Percentiles rank a stretch among this genome's conserved stretches.
Evolutionary conservation across 53 echinoderm and acorn worm species (phyloP).

Genomic region (Patiria pectinifera): DNA sequence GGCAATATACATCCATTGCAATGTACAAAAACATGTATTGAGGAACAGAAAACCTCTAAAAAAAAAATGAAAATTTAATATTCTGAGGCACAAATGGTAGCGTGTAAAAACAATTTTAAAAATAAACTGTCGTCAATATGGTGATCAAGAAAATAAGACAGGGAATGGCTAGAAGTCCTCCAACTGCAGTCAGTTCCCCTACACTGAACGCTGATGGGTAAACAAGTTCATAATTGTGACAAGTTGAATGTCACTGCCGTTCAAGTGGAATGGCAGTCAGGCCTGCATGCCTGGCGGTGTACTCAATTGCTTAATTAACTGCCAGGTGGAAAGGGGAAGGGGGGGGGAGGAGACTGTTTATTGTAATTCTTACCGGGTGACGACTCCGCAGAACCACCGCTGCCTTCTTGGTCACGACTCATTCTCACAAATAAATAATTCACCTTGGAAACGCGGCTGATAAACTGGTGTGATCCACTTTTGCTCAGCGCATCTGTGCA

Average conservation of each 20-base stretch:
- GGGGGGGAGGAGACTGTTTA: not conserved
- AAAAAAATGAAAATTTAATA: no score
- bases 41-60: no score
- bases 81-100: no score
- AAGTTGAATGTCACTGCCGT: not conserved
- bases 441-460: not conserved
- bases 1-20: no score
- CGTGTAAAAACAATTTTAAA: no score
- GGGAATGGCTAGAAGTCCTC: no score
- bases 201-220: no score
- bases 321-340: not conserved
- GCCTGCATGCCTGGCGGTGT: not conserved
- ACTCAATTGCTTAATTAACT: not conserved
- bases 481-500: not conserved
- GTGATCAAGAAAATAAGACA: no score
- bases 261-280: not conserved
- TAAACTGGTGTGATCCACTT: slow-evolving; percentile 3
- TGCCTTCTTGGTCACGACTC: slow-evolving; percentile 37
- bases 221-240: not conserved
- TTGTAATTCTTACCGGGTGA: slow-evolving; percentile 37
- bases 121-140: no score
- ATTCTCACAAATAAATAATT: slow-evolving; percentile 31
- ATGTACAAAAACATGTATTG: no score
- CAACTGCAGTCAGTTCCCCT: no score
- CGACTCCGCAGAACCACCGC: slow-evolving; percentile 45